These are phyloP conservation scores for Microtus ochrogaster DNA, from an alignment of 2,113 vertebrate species.

Conservation along the genomic window DNA sequence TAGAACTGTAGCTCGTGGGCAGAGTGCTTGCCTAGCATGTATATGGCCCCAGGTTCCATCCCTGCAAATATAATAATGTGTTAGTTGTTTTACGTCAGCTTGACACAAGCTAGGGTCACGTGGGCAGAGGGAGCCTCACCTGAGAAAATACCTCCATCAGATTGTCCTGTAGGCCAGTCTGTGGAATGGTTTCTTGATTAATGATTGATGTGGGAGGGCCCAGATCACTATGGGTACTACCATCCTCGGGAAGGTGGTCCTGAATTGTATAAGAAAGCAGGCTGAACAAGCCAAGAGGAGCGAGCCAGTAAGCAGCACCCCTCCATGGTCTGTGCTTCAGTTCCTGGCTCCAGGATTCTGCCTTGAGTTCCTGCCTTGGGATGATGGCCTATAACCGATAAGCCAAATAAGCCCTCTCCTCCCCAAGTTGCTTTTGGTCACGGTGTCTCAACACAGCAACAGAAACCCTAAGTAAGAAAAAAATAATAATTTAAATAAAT, in stretches of 20 bases:
- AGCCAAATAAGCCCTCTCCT: neutral
- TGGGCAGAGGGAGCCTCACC: neutral
- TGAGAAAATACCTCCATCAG: neutral
- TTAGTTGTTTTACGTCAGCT: neutral
- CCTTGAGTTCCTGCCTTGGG: neutral
- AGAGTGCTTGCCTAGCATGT: neutral
- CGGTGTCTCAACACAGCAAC: neutral
- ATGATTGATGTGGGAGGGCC: neutral
- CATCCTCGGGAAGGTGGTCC: neutral
- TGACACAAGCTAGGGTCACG: neutral
- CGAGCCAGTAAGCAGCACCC: neutral
- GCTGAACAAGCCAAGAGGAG: neutral
- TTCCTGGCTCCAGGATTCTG: neutral
- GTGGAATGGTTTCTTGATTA: neutral
- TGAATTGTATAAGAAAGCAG: neutral
- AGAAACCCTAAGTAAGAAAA: neutral
- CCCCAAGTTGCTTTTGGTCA: neutral
- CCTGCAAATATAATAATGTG: neutral
- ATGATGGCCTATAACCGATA: neutral
- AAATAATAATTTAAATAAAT: neutral
- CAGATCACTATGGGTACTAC: neutral
- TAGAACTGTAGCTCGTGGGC: neutral
- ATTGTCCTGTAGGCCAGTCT: neutral
- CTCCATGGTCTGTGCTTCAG: neutral
- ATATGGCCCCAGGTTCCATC: neutral